Conservation (phyloP, 2,113 vertebrate genomes). For the Podarcis muralis region DNA sequence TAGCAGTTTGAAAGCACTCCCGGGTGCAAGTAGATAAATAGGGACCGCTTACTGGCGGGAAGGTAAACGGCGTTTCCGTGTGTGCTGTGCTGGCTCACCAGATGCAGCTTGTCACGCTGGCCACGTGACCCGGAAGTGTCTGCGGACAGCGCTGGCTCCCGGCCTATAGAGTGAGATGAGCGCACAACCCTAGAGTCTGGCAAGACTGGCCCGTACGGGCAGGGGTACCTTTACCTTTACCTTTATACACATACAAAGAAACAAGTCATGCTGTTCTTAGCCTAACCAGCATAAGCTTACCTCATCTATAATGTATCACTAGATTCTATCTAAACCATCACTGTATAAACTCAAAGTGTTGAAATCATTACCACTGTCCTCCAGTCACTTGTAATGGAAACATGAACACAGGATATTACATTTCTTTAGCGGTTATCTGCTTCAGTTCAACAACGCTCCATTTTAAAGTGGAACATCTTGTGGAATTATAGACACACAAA, state of each 20-base stretch:
- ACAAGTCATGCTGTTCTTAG: not conserved
- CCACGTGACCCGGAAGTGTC: no score
- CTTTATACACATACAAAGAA: not conserved
- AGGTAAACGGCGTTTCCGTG: no score
- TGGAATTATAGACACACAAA: not conserved
- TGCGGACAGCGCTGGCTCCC: no score
- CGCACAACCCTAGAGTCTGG: no score
- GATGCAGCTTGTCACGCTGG: no score
- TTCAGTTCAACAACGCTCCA: not conserved
- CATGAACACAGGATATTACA: not conserved
- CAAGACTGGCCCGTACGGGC: no score
- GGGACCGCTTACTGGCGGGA: no score
- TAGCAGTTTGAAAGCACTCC: no score
- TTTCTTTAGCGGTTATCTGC: not conserved
- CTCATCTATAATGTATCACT: conserved; percentile 12
- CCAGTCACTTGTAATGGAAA: not conserved
- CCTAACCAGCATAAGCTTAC: not conserved
- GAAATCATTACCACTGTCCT: not conserved
- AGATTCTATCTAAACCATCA: not conserved
- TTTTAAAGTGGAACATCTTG: not conserved
- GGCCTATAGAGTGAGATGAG: no score
- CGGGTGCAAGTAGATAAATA: no score
- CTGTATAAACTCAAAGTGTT: not conserved
- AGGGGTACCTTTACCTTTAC: no score
- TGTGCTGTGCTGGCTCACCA: no score